Conservation (phyloP, 1,140 invertebrate genomes). For the Steinernema feltiae region DNA sequence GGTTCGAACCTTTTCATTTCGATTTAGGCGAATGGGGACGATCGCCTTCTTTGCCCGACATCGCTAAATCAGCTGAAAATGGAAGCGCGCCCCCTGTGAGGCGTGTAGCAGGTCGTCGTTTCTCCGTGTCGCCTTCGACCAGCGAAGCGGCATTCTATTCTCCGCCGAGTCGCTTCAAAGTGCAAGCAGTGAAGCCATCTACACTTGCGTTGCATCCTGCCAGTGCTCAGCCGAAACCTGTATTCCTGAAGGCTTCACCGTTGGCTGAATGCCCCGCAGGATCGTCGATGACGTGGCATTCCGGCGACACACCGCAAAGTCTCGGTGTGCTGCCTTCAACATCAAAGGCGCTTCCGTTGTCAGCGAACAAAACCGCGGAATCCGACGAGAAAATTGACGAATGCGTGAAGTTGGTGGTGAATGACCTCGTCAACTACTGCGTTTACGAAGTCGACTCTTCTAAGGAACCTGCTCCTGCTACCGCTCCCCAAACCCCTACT, state of each 20-base stretch:
- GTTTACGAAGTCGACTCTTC: neutral
- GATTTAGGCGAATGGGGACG: conserved; percentile 27
- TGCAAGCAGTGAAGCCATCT: neutral
- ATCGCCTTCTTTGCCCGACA: conserved; percentile 20
- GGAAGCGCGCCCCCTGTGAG: conserved; percentile 16
- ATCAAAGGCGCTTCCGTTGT: neutral
- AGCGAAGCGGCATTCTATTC: neutral
- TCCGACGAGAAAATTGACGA: neutral
- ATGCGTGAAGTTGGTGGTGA: neutral
- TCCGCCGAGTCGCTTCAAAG: neutral
- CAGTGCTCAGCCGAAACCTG: neutral
- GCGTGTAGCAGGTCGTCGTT: conserved; percentile 24
- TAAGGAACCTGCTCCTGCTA: neutral
- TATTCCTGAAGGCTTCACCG: neutral
- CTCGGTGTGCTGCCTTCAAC: neutral
- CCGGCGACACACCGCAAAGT: neutral
- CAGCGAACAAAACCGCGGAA: too few relatives aligned
- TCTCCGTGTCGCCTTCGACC: conserved; percentile 24
- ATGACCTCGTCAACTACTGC: conserved; percentile 1
- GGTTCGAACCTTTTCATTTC: neutral
- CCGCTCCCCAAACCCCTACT: neutral
- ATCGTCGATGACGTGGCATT: neutral
- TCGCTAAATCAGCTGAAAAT: neutral
- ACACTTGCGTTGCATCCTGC: too few relatives aligned
- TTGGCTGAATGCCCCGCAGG: neutral